phyloP scores from a whole-genome alignment of 2,113 vertebrate species.

The Athene noctua region DNA sequence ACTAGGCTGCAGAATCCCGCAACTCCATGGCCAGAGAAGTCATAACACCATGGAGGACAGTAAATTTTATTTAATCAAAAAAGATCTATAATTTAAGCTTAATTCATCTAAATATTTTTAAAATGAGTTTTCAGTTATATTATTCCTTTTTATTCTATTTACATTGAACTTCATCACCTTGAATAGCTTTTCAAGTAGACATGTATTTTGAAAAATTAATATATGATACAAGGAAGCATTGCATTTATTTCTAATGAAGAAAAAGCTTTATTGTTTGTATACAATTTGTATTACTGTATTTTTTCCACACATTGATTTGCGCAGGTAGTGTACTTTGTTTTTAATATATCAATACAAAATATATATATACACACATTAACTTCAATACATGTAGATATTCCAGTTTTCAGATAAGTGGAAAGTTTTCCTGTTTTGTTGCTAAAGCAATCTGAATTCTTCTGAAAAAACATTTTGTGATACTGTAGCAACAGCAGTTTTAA shows the following conservation, averaged over 20 bases:
- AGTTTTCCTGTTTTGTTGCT: background rate
- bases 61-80: background rate
- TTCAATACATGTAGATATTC: background rate
- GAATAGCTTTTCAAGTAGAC: background rate
- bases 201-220: background rate
- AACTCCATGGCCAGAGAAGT: background rate
- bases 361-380: no score
- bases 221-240: background rate
- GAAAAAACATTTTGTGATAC: background rate
- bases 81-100: background rate
- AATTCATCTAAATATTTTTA: background rate
- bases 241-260: background rate
- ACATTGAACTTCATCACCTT: background rate
- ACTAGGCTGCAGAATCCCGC: background rate
- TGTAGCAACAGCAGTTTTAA: background rate
- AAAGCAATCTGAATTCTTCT: background rate
- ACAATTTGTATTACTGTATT: background rate
- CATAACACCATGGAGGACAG: rapidly evolving
- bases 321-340: background rate
- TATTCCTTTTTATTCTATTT: background rate
- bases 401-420: background rate
- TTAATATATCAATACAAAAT: background rate
- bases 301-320: background rate
- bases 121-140: background rate
- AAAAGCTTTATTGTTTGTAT: background rate